phyloP scores from a whole-genome alignment of 2,113 vertebrate species.

The Phocoena phocoena region DNA sequence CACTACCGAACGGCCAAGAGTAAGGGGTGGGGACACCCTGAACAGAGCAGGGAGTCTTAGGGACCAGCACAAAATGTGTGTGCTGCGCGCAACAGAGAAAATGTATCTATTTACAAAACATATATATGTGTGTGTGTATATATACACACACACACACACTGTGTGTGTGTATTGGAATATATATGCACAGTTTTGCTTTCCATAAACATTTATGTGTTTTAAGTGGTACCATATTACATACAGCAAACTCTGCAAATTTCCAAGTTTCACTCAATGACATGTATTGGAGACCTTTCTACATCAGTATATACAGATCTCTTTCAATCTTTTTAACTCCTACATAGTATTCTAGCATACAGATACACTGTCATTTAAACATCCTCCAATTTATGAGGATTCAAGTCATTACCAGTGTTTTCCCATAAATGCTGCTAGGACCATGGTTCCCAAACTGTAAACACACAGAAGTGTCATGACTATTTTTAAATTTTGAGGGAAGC shows the following conservation, averaged over 20 bases:
- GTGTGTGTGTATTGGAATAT: background rate
- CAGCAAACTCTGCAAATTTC: background rate
- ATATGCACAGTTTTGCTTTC: background rate
- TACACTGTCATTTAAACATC: background rate
- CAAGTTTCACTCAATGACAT: background rate
- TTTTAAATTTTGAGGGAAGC: constrained; percentile 13
- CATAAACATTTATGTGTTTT: background rate
- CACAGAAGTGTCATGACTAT: background rate
- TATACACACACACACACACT: background rate
- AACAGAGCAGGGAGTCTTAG: background rate
- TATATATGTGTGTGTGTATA: too few relatives aligned
- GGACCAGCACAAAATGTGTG: background rate
- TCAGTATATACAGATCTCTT: background rate
- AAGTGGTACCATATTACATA: background rate
- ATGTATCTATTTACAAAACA: background rate
- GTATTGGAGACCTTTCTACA: background rate
- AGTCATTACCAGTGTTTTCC: background rate
- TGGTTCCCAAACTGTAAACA: background rate
- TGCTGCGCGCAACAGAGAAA: background rate
- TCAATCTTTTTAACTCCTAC: background rate
- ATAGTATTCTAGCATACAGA: background rate
- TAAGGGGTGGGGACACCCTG: background rate
- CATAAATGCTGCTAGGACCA: background rate
- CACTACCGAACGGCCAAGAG: background rate
- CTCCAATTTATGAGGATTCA: background rate